Conservation (phyloP, 2,797 vertebrate species). For the Takifugu rubripes region DNA sequence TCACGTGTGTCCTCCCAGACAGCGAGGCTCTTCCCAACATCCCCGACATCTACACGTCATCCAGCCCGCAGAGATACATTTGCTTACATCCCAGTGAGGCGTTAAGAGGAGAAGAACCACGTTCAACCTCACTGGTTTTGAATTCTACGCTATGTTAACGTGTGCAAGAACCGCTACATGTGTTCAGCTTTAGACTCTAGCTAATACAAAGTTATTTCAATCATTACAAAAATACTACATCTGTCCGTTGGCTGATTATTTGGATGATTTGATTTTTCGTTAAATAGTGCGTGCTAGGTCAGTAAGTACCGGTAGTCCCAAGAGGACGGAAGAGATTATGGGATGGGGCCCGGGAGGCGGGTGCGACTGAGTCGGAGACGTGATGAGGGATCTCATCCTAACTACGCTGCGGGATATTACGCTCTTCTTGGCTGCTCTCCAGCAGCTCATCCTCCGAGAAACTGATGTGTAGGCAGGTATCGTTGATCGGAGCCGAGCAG, state of each 20-base stretch:
- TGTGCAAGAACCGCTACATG: conserved; percentile 64
- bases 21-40: conserved; percentile 50
- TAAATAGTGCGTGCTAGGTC: conserved; percentile 12
- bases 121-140: conserved; percentile 32
- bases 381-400: conserved; percentile 36
- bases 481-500: conserved; percentile 68
- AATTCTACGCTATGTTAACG: conserved; percentile 45
- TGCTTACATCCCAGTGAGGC: conserved; percentile 36
- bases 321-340: conserved; percentile 26
- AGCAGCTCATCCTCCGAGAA: conserved; percentile 84
- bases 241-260: conserved; percentile 51
- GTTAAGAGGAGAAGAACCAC: conserved; percentile 45
- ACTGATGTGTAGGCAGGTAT: conserved; percentile 86
- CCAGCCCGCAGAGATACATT: conserved; percentile 10
- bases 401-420: conserved; percentile 51
- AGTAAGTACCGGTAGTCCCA: conserved; percentile 35
- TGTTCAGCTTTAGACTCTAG: conserved; percentile 57
- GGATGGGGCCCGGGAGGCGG: not conserved
- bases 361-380: conserved; percentile 12
- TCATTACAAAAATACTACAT: conserved; percentile 74
- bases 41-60: conserved; percentile 4
- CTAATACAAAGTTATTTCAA: conserved; percentile 53
- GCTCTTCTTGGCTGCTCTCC: conserved; percentile 66
- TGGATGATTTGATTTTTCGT: conserved; percentile 41
- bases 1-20: conserved; percentile 22